Evolutionary conservation across 2,797 vertebrate genomes (phyloP), one percentile per base, ranked within the genome.

Genomic region (Phalanger gymnotis): DNA sequence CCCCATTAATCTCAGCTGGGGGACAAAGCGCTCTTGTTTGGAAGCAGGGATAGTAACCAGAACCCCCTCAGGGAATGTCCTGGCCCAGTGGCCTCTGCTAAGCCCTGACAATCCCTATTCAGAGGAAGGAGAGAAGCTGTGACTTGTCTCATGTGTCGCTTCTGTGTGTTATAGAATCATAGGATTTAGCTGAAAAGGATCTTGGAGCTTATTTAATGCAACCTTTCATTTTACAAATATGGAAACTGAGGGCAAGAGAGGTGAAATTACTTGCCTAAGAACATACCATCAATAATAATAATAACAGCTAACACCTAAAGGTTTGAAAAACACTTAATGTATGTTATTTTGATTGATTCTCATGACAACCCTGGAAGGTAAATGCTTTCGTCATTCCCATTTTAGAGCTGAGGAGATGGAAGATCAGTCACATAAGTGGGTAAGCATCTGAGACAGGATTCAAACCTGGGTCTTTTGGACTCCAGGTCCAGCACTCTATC

Each of bases 1-100:
- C 73, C 22, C 73, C 73, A 87, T 87, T 51, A 87, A 51, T 87
- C 40, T 87, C 73, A 87, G 40, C 73, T 51, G 22, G 12, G 73
- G 73, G 73, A 87, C 73, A 87, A 87, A 87, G 73, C 47, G 73
- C 73, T 87, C 73, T 87, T 87, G 73, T 87, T 87, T 87, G 40
- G 73, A 51, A 87, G 40, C 40, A 87, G 73, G 25, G 73, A 51
- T 87, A 40, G 73, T 87, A 87, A 87, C 73, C 73, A 87, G 73
- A 87, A 87, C 73, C 73, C 73, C 73, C 73, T 87, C 73, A 87
- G 73, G 73, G 73, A 87, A 87, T 51, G 73, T 87, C 25, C 73
- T 87, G 73, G 73, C 73, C 73, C 40, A 51, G 40, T 87, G 73
- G 73, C 73, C 73, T 87, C 73, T 47, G 73, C 73, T 51, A 40